phyloP scores from a whole-genome alignment of 2,113 vertebrate species.

The Puffinus mauretanicus region DNA sequence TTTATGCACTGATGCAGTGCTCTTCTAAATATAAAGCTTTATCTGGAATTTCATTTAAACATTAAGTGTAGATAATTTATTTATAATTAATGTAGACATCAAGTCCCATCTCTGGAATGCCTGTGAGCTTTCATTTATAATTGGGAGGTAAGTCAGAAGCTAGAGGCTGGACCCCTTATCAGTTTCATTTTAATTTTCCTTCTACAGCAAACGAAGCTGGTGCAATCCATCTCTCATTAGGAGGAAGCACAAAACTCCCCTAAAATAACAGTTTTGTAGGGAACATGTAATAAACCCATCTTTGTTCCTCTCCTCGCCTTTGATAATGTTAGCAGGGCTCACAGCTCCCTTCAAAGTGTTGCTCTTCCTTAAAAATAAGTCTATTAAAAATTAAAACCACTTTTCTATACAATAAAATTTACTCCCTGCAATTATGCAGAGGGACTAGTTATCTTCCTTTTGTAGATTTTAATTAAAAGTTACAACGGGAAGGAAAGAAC shows the following conservation, averaged over 20 bases:
- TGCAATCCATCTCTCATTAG: slow-evolving; percentile 34
- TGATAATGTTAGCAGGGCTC: neutral
- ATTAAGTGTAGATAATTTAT: slow-evolving; percentile 70
- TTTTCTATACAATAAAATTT: slow-evolving; percentile 32
- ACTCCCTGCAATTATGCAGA: slow-evolving; percentile 12
- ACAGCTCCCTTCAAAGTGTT: slow-evolving; percentile 21
- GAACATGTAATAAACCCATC: neutral
- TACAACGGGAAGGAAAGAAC: neutral
- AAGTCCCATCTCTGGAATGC: slow-evolving; percentile 47
- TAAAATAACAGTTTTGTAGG: slow-evolving; percentile 17
- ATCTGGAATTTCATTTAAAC: slow-evolving; percentile 62
- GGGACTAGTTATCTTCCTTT: slow-evolving; percentile 2
- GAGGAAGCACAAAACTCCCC: neutral
- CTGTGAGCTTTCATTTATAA: slow-evolving; percentile 47
- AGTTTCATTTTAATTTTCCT: slow-evolving; percentile 43
- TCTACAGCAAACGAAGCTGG: neutral
- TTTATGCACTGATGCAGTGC: slow-evolving; percentile 20
- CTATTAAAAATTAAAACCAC: slow-evolving; percentile 59
- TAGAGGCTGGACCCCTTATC: slow-evolving; percentile 41
- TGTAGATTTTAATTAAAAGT: slow-evolving; percentile 61
- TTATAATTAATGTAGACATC: slow-evolving; percentile 72
- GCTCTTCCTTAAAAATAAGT: slow-evolving; percentile 33
- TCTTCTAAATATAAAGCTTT: slow-evolving; percentile 65
- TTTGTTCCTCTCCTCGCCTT: neutral
- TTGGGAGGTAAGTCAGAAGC: slow-evolving; percentile 44